Conservation (phyloP, 2,797 vertebrate species). For the Hypotaenidia okinawae region DNA sequence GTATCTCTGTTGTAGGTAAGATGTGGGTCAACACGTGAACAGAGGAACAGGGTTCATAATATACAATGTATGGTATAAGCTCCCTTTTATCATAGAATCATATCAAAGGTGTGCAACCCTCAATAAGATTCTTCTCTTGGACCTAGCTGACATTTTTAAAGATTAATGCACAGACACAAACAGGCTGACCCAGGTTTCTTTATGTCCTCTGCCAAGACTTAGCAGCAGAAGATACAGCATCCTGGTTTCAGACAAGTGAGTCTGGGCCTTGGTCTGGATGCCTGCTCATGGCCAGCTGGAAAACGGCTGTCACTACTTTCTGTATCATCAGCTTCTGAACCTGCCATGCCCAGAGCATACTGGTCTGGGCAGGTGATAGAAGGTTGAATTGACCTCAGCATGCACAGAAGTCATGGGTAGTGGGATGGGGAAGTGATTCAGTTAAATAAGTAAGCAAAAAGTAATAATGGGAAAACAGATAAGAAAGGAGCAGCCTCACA, state of each 20-base stretch:
- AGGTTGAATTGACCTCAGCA: neutral
- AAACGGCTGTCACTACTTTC: neutral
- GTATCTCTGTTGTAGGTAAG: constrained; percentile 86
- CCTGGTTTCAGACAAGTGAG: neutral
- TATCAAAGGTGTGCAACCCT: neutral
- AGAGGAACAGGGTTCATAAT: neutral
- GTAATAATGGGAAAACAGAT: neutral
- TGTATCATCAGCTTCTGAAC: neutral
- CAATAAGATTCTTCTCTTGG: neutral
- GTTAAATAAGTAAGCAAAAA: neutral
- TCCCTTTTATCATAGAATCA: neutral
- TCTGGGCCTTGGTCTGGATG: neutral
- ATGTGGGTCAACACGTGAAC: neutral
- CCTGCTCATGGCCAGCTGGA: neutral
- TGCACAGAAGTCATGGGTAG: neutral
- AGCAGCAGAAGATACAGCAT: neutral
- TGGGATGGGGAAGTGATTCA: neutral
- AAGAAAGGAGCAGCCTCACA: neutral
- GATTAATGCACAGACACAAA: neutral
- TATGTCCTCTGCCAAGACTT: neutral
- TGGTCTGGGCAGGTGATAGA: neutral
- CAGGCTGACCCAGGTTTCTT: neutral
- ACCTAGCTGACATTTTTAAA: neutral
- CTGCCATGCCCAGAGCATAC: neutral
- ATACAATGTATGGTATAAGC: neutral